These are phyloP conservation scores for Helicoverpa zea DNA, from an alignment of 1,140 invertebrate species.

Conservation along the genomic window DNA sequence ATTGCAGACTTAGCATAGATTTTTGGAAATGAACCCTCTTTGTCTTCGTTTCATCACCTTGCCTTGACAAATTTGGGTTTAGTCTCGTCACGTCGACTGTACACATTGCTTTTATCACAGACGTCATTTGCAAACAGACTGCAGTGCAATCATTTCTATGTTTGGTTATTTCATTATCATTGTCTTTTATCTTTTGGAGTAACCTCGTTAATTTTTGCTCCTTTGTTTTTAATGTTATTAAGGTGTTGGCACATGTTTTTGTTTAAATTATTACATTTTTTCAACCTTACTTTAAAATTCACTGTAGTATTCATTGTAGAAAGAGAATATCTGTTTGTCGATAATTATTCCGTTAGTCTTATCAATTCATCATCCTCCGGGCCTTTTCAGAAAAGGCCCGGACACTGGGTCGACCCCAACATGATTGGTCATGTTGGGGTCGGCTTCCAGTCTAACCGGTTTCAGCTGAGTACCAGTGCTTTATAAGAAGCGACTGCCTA, in stretches of 20 bases:
- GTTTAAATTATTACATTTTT: not conserved
- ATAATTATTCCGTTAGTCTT: too few relatives aligned
- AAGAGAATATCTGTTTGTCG: too few relatives aligned
- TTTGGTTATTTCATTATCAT: conserved; percentile 41
- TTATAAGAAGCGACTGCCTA: too few relatives aligned
- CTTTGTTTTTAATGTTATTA: not conserved
- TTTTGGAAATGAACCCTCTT: conserved; percentile 46
- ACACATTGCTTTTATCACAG: conserved; percentile 25
- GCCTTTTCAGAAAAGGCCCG: too few relatives aligned
- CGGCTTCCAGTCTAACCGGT: too few relatives aligned
- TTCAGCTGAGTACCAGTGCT: too few relatives aligned
- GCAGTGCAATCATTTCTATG: conserved; percentile 9
- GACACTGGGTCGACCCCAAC: too few relatives aligned
- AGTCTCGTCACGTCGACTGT: conserved; percentile 12
- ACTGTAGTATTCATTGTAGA: too few relatives aligned
- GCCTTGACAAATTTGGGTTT: conserved; percentile 38
- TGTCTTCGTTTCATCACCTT: conserved; percentile 31
- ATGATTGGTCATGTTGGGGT: too few relatives aligned
- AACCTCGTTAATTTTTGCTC: conserved; percentile 25
- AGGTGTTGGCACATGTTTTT: not conserved
- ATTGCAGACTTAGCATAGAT: conserved; percentile 36
- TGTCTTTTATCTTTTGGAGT: conserved; percentile 15
- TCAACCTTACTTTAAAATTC: not conserved
- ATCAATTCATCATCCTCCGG: too few relatives aligned
- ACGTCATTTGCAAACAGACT: conserved; percentile 28